Percentiles rank a stretch among this genome's conserved stretches.
phyloP scores from a whole-genome alignment of 2,888 invertebrate species.

The Conchocele bisecta region DNA sequence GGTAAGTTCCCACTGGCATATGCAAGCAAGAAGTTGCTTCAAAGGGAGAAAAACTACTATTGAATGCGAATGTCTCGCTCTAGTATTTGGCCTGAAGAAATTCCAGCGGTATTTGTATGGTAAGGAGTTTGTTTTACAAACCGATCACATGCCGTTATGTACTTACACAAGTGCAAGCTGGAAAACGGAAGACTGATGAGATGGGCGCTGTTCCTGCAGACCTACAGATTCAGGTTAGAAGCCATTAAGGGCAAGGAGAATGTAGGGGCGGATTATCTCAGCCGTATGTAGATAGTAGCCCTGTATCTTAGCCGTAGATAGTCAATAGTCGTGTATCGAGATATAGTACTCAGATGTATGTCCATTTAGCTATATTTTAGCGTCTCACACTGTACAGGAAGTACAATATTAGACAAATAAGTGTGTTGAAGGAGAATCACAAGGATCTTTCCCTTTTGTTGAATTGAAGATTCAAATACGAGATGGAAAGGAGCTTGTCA shows the following conservation, averaged over 20 bases:
- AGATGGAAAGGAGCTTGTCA: too few species aligned
- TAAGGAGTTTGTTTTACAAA: not conserved
- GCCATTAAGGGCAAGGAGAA: not conserved
- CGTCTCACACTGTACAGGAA: too few species aligned
- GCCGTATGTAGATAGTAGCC: not conserved
- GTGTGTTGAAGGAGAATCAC: too few species aligned
- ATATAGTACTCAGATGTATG: too few species aligned
- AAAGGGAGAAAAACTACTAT: conserved; percentile 59
- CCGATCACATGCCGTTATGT: not conserved
- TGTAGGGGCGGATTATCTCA: not conserved
- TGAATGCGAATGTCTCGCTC: conserved; percentile 60
- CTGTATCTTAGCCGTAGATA: too few species aligned
- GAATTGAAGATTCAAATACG: too few species aligned
- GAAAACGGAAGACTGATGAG: not conserved
- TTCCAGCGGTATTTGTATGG: conserved; percentile 40
- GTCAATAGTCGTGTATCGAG: too few species aligned
- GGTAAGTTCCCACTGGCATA: conserved; percentile 61
- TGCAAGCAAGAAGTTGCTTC: conserved; percentile 56
- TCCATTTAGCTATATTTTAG: too few species aligned
- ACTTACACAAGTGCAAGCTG: not conserved
- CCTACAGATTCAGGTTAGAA: not conserved
- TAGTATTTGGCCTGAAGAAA: conserved; percentile 50
- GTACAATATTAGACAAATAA: too few species aligned
- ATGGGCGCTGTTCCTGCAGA: not conserved
- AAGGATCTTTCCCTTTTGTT: too few species aligned